phyloP scores from a whole-genome alignment of 1,140 invertebrate genomes.

The Brachionus rubens region DNA sequence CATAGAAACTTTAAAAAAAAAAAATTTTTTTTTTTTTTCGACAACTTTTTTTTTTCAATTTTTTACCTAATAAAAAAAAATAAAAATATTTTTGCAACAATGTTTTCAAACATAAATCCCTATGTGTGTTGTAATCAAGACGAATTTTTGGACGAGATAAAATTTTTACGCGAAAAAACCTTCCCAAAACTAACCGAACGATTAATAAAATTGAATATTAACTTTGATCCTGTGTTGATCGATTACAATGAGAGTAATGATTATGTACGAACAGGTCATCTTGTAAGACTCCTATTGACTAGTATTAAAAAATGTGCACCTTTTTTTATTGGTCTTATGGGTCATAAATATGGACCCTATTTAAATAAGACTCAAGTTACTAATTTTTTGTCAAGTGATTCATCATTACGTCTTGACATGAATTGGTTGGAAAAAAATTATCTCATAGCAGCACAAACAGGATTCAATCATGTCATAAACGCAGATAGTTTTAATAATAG shows the following conservation, averaged over 20 bases:
- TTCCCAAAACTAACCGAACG: not conserved
- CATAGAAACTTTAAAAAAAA: too few species aligned
- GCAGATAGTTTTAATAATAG: conserved; percentile 53
- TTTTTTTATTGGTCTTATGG: conserved; percentile 56
- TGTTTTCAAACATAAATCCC: conserved; percentile 34
- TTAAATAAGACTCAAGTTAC: conserved; percentile 47
- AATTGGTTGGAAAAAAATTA: conserved; percentile 55
- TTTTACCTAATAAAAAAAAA: conserved; percentile 28
- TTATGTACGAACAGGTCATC: conserved; percentile 50
- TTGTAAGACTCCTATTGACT: conserved; percentile 52
- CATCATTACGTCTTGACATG: conserved; percentile 48
- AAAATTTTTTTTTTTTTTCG: not conserved
- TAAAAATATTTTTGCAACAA: not conserved
- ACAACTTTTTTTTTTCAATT: not conserved
- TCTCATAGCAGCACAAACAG: conserved; percentile 52
- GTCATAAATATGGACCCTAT: conserved; percentile 54
- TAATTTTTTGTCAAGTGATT: conserved; percentile 48
- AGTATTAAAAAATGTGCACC: conserved; percentile 53
- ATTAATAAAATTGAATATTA: conserved; percentile 1
- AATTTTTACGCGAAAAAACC: conserved; percentile 5
- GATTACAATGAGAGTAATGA: conserved; percentile 47
- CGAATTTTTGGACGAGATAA: conserved; percentile 17
- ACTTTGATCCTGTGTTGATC: conserved; percentile 26
- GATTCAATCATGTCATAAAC: conserved; percentile 54
- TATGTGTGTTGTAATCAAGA: conserved; percentile 38